A percentile compares a stretch with the other conserved stretches of the same genome.
These are phyloP conservation scores for Dicrurus megarhynchus DNA, from an alignment of 2,113 vertebrate species.

Conservation along the genomic window DNA sequence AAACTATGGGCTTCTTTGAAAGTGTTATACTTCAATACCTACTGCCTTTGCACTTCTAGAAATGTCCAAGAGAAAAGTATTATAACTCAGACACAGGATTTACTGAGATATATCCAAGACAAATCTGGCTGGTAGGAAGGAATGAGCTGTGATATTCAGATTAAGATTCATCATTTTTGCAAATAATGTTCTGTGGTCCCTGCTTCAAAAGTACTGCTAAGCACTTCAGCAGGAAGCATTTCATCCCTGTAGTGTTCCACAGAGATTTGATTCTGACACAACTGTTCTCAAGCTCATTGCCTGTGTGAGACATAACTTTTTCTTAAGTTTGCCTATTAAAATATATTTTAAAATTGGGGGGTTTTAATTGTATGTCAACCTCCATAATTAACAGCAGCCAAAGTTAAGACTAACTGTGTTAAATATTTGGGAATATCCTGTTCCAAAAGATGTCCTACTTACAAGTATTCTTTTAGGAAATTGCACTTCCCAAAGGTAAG, in stretches of 20 bases:
- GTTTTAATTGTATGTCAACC: not conserved
- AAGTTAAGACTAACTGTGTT: not conserved
- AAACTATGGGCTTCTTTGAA: not conserved
- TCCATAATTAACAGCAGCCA: not conserved
- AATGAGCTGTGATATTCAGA: not conserved
- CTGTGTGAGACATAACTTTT: not conserved
- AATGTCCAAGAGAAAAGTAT: not conserved
- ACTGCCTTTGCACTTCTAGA: not conserved
- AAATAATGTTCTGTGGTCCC: not conserved
- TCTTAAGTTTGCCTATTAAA: not conserved
- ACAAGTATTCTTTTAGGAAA: not conserved
- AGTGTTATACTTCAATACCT: not conserved
- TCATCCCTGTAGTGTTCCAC: not conserved
- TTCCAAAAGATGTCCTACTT: not conserved
- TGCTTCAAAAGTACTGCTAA: not conserved
- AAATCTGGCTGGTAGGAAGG: not conserved
- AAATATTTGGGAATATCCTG: not conserved
- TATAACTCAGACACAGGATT: not conserved
- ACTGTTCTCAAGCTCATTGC: not conserved
- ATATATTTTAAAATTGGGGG: accelerated
- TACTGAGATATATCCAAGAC: not conserved
- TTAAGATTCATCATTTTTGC: not conserved
- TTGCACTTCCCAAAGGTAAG: not conserved
- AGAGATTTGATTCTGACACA: not conserved
- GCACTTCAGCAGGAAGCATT: not conserved